These are phyloP conservation scores for Subacronicta megacephala DNA, from an alignment of 2,888 invertebrate species.

Conservation along the genomic window DNA sequence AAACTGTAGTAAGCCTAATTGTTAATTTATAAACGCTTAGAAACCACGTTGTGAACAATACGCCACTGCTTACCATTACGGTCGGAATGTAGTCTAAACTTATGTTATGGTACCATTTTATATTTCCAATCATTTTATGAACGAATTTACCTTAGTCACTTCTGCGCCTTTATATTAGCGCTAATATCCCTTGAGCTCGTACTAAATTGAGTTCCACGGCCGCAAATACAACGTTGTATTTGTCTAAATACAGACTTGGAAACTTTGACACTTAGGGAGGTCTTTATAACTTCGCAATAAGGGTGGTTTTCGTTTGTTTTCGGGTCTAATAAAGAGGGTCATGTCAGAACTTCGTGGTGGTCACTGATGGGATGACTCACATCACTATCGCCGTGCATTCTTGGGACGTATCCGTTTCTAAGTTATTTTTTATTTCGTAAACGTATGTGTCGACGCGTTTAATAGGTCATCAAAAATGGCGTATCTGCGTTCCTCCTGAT, in stretches of 20 bases:
- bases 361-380: constrained; percentile 84
- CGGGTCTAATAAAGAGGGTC: constrained; percentile 57
- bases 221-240: constrained; percentile 68
- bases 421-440: constrained; percentile 72
- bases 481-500: constrained; percentile 28
- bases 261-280: constrained; percentile 48
- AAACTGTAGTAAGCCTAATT: constrained; percentile 54
- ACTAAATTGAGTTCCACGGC: constrained; percentile 59
- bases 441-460: constrained; percentile 70
- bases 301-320: constrained; percentile 56
- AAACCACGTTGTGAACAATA: constrained; percentile 72
- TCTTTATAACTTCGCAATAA: constrained; percentile 57
- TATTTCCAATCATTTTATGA: constrained; percentile 31
- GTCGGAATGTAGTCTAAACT: constrained; percentile 83
- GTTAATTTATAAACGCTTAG: constrained; percentile 69
- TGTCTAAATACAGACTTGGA: constrained; percentile 61
- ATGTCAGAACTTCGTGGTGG: constrained; percentile 77
- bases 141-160: constrained; percentile 28
- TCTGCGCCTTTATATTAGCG: constrained; percentile 45
- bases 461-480: constrained; percentile 63
- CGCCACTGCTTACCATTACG: constrained; percentile 70
- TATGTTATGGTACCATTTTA: constrained; percentile 64
- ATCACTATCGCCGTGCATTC: constrained; percentile 81
- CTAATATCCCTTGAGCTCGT: constrained; percentile 32
- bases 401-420: constrained; percentile 82